Conservation (phyloP, 2,113 vertebrate genomes). For the Pagrus major region DNA sequence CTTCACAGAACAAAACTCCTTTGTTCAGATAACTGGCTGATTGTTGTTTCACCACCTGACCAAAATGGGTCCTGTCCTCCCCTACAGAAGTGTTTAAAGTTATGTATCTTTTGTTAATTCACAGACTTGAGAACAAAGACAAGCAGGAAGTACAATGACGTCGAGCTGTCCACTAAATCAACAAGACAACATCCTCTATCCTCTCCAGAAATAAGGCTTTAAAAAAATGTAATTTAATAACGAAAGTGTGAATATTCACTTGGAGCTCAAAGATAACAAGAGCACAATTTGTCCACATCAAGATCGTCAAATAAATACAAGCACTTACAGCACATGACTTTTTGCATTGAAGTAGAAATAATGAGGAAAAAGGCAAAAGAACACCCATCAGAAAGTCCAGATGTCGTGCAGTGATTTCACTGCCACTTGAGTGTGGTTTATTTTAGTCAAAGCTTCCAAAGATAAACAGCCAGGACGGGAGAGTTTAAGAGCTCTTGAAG, state of each 20-base stretch:
- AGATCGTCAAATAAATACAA: neutral
- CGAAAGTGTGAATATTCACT: neutral
- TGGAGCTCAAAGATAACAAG: neutral
- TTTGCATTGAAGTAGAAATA: neutral
- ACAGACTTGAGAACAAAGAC: slow-evolving; percentile 10
- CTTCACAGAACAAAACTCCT: neutral
- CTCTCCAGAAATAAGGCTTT: neutral
- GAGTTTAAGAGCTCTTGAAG: slow-evolving; percentile 44
- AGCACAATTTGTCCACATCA: neutral
- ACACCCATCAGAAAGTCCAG: neutral
- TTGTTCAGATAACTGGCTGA: neutral
- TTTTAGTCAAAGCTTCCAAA: slow-evolving; percentile 41
- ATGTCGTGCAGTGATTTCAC: neutral
- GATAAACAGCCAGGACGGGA: slow-evolving; percentile 41
- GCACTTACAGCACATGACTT: neutral
- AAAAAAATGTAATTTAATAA: neutral
- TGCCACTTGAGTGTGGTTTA: slow-evolving; percentile 43
- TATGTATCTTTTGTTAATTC: slow-evolving; percentile 5
- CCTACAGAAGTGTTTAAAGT: neutral
- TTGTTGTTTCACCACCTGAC: neutral
- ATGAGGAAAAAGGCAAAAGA: neutral
- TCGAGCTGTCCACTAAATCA: neutral
- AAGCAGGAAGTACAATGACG: neutral
- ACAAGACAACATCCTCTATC: neutral
- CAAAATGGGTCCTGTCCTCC: neutral